phyloP scores from a whole-genome alignment of 2,888 invertebrate species.

The Thalpophila matura region DNA sequence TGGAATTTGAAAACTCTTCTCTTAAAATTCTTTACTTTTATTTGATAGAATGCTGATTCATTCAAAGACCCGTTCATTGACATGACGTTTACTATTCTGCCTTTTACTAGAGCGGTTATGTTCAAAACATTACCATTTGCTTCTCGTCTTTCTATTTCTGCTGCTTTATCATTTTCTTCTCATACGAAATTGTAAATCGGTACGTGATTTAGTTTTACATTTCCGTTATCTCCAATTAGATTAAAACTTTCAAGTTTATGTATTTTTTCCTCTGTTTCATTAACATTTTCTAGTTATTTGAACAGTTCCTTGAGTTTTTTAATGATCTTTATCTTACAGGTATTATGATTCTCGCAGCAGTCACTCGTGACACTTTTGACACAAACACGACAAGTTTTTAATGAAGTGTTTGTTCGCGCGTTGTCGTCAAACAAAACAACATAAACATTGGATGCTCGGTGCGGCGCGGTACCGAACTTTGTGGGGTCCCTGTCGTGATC shows the following conservation, averaged over 20 bases:
- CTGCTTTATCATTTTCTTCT: constrained; percentile 21
- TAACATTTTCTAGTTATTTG: constrained; percentile 2
- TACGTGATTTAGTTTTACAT: constrained; percentile 20
- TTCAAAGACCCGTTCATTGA: constrained; percentile 37
- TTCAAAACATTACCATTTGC: background rate
- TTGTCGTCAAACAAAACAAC: constrained; percentile 86
- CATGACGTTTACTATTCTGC: constrained; percentile 15
- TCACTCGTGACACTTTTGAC: constrained; percentile 75
- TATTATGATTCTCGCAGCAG: constrained; percentile 61
- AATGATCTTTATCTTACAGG: constrained; percentile 63
- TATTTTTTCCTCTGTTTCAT: constrained; percentile 5
- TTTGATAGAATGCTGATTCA: constrained; percentile 25
- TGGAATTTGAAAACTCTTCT: constrained; percentile 2
- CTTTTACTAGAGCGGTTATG: constrained; percentile 12
- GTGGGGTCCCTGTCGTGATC: constrained; percentile 71
- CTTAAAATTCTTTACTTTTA: constrained; percentile 7
- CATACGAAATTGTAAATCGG: constrained; percentile 8
- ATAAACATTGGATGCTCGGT: constrained; percentile 79
- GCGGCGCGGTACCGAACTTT: constrained; percentile 69
- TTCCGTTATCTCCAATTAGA: constrained; percentile 39
- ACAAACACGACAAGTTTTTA: constrained; percentile 82
- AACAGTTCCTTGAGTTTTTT: constrained; percentile 35
- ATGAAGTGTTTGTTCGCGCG: constrained; percentile 82
- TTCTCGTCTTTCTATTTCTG: constrained; percentile 1
- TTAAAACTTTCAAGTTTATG: constrained; percentile 23